These are phyloP conservation scores for Limonius californicus DNA, from an alignment of 1,140 invertebrate species.

Conservation along the genomic window DNA sequence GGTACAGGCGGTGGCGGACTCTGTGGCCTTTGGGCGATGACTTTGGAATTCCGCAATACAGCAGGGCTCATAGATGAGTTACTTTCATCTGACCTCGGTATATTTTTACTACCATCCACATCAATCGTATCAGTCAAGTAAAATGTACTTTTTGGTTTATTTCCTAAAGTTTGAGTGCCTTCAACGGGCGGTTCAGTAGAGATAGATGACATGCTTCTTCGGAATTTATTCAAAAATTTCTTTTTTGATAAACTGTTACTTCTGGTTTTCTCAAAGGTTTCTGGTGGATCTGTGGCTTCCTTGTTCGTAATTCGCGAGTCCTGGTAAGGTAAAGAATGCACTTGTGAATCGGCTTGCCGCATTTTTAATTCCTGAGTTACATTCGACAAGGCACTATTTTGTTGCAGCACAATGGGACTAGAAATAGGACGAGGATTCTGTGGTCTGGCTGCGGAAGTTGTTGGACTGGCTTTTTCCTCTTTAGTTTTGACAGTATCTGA, in stretches of 20 bases:
- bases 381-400: background rate
- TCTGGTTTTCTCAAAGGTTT: constrained; percentile 16
- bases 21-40: constrained; percentile 32
- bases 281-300: background rate
- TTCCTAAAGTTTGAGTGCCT: constrained; percentile 28
- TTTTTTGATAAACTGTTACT: constrained; percentile 19
- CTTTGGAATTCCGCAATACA: background rate
- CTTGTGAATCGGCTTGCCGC: background rate
- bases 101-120: constrained; percentile 48
- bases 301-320: background rate
- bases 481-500: background rate
- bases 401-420: background rate
- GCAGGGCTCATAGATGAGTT: background rate
- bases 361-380: constrained; percentile 10
- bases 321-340: background rate
- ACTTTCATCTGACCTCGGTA: background rate
- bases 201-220: constrained; percentile 39
- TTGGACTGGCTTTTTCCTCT: background rate
- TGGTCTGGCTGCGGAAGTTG: background rate
- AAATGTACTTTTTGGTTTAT: constrained; percentile 56
- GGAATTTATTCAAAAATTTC: constrained; percentile 40
- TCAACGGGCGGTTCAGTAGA: constrained; percentile 33
- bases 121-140: constrained; percentile 61
- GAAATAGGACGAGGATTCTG: background rate
- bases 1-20: constrained; percentile 42